Percentiles rank a stretch among this genome's conserved stretches.
phyloP scores from a whole-genome alignment of 2,888 invertebrate species.

The Agrotis segetum region DNA sequence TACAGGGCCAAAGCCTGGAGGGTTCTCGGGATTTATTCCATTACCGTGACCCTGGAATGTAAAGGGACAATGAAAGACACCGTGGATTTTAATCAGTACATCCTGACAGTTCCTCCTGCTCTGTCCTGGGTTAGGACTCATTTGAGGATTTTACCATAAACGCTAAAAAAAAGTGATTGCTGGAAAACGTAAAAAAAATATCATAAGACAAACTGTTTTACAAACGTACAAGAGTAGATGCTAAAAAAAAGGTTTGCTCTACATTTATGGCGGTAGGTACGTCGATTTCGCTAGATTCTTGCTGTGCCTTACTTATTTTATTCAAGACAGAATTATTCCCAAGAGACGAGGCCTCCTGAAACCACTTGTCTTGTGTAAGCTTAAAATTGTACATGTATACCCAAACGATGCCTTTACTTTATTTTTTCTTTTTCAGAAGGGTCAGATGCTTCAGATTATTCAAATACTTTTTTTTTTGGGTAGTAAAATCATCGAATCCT shows the following conservation, averaged over 20 bases:
- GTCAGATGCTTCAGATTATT: constrained; percentile 34
- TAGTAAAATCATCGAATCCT: no score
- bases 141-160: no score
- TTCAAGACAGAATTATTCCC: constrained; percentile 20
- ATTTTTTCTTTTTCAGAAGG: constrained; percentile 20
- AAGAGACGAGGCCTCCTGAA: constrained; percentile 7
- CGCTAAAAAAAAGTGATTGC: no score
- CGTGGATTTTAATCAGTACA: no score
- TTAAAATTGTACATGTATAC: constrained; percentile 20
- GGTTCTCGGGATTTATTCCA: no score
- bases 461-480: constrained; percentile 15
- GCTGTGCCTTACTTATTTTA: constrained; percentile 7
- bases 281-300: constrained; percentile 3
- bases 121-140: no score
- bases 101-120: no score
- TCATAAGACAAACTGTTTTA: not conserved
- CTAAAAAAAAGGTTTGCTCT: constrained; percentile 5
- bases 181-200: not conserved
- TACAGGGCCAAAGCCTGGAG: no score
- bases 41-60: no score
- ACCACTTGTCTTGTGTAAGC: not conserved
- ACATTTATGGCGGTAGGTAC: not conserved
- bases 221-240: not conserved
- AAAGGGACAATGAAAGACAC: no score
- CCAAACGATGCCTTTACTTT: constrained; percentile 1